A percentile compares a stretch with the other conserved stretches of the same genome.
Conservation (phyloP, 2,113 vertebrate species). For the Amphilophus citrinellus region DNA sequence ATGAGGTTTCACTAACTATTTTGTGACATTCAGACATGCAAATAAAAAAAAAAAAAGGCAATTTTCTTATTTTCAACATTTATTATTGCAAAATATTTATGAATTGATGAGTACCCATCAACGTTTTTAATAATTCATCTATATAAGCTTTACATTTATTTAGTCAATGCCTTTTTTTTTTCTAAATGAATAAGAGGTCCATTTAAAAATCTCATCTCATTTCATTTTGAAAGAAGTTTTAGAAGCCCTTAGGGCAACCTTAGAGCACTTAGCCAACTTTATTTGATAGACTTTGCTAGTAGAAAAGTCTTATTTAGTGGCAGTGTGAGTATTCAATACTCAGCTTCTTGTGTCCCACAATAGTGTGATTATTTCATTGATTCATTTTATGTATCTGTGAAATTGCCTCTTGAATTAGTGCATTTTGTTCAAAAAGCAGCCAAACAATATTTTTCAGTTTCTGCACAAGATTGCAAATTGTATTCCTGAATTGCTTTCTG, state of each 20-base stretch:
- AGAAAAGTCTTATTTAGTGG: background rate
- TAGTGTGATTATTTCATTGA: background rate
- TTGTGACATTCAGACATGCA: background rate
- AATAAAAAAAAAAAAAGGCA: background rate
- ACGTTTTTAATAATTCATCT: background rate
- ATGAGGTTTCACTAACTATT: background rate
- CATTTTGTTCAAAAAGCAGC: background rate
- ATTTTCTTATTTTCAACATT: background rate
- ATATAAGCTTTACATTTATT: background rate
- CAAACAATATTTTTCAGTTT: background rate
- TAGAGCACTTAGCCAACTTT: background rate
- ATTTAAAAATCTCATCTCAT: background rate
- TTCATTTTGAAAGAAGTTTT: background rate
- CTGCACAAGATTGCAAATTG: background rate
- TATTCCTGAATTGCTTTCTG: background rate
- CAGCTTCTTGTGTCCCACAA: background rate
- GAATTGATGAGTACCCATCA: too few relatives aligned
- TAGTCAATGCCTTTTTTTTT: background rate
- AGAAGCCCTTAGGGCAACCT: background rate
- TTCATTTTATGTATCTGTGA: background rate
- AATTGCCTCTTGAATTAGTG: background rate
- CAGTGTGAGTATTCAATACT: background rate
- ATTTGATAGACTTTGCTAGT: conserved; percentile 2
- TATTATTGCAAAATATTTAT: background rate
- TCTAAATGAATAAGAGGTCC: background rate